Evolutionary conservation across 2,888 invertebrate species (phyloP), one percentile per base, ranked within the genome.

Genomic region (Drosophila fulvimacula): DNA sequence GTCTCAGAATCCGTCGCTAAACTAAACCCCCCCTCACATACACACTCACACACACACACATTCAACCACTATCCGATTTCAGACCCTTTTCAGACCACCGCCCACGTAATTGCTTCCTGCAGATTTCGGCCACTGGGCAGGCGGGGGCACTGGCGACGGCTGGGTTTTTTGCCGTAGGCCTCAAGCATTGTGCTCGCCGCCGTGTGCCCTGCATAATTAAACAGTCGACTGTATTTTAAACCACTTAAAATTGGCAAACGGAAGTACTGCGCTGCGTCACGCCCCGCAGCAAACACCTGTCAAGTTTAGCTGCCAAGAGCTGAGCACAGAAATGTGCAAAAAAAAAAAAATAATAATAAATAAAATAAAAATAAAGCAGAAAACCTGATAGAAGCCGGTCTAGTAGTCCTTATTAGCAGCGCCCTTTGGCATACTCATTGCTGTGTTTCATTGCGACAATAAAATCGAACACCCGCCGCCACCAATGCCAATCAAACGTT

Each of bases 71-170:
- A 84, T 88, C 88, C 78, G 83, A 87, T 88, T 84, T 88, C 83
- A 82, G 80, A 73, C 74, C 74, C 76, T 75, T 72, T 62, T 62
- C 48, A 53, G 68, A 44, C 65, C 46, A 51, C 73, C 88, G 88
- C 88, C 83, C 78, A 85, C 82, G 80, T 84, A 84, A 84, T 84
- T 84, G 88, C 83, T 84, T 84, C 83, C 83, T 84, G 83, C 74
- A 77, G 74, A 84, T 74, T 77, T 81, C 65, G 87, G 80, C 82
- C 82, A 84, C 63, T 69, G 69, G 74, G 44, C 66, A 69, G 64
- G 49, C 56, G 4, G 57, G 21, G 48, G 24, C 24, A n/a, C 2
- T 21, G 46, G 11, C 46, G 5, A n/a, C 27, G 46, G 27, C 46
- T 46, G 46, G 46, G 15, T 13, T 27, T 27, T 36, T 17, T 10